phyloP scores from a whole-genome alignment of 2,888 invertebrate species.

The Pseudanteris insignis region DNA sequence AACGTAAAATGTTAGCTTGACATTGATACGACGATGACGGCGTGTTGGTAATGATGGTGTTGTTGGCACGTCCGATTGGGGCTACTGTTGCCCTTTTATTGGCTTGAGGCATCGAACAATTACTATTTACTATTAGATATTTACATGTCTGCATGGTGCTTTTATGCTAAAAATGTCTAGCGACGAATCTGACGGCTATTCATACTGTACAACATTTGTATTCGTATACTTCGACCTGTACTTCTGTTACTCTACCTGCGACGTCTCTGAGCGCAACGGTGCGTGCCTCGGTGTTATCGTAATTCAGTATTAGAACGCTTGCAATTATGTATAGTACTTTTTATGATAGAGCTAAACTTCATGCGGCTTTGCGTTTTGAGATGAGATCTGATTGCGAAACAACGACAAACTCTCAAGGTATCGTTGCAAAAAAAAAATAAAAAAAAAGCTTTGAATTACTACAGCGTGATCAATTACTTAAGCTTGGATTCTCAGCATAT shows the following conservation, averaged over 20 bases:
- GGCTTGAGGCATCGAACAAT: constrained; percentile 56
- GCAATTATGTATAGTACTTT: constrained; percentile 53
- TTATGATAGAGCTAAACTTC: constrained; percentile 44
- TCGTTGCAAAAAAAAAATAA: too few relatives aligned
- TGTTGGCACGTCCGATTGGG: constrained; percentile 59
- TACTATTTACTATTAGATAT: constrained; percentile 53
- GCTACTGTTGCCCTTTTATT: constrained; percentile 49
- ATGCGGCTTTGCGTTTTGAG: constrained; percentile 44
- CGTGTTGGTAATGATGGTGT: constrained; percentile 59
- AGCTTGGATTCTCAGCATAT: too few relatives aligned
- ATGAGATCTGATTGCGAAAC: constrained; percentile 37
- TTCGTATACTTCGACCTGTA: constrained; percentile 46
- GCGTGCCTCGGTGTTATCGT: constrained; percentile 55
- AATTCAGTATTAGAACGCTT: constrained; percentile 60
- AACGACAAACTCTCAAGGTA: constrained; percentile 36
- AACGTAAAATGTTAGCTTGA: constrained; percentile 35
- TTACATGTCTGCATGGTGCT: constrained; percentile 61
- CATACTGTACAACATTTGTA: constrained; percentile 45
- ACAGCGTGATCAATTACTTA: constrained; percentile 26
- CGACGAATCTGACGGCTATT: constrained; percentile 56
- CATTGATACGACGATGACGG: constrained; percentile 52
- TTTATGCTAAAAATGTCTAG: constrained; percentile 59
- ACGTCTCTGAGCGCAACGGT: constrained; percentile 50
- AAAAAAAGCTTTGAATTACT: constrained; percentile 22
- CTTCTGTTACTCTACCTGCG: constrained; percentile 46